These are phyloP conservation scores for Parotocinclus haroldoi DNA, from an alignment of 2,797 vertebrate genomes.

Conservation along the genomic window DNA sequence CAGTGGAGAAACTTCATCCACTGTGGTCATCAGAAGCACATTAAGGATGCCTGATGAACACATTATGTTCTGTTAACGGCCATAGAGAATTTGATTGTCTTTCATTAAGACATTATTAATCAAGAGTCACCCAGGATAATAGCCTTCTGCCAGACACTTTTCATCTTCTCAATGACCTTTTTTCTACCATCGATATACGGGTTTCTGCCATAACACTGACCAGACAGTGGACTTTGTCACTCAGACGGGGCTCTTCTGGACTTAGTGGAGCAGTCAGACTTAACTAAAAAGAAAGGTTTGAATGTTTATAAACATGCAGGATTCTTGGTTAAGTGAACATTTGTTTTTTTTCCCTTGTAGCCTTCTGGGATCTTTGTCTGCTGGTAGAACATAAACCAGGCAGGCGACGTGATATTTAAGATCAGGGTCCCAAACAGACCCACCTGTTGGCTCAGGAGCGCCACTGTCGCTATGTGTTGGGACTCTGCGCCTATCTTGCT, in stretches of 20 bases:
- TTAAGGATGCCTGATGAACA: conserved; percentile 18
- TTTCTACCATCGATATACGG: neutral
- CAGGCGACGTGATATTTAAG: too few species aligned
- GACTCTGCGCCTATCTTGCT: too few species aligned
- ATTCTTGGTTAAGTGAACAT: too few species aligned
- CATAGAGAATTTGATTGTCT: neutral
- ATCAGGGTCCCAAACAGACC: too few species aligned
- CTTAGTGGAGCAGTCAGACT: conserved; percentile 2
- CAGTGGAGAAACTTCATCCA: conserved; percentile 2
- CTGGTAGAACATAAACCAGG: too few species aligned
- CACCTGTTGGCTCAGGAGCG: too few species aligned
- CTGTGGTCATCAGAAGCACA: conserved; percentile 18
- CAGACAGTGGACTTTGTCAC: conserved; percentile 12
- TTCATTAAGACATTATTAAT: neutral
- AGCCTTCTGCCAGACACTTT: neutral
- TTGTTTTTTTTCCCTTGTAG: too few species aligned
- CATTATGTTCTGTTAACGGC: neutral
- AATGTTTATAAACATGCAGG: too few species aligned
- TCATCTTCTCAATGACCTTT: conserved; percentile 1
- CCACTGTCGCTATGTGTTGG: too few species aligned
- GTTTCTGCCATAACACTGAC: conserved; percentile 6
- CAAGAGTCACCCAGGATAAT: neutral
- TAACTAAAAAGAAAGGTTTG: neutral
- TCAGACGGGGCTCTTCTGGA: neutral
- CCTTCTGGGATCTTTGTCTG: too few species aligned